Percentiles rank a stretch among this genome's conserved stretches.
These are phyloP conservation scores for Struthidea cinerea DNA, from an alignment of 2,113 vertebrate species.

Conservation along the genomic window DNA sequence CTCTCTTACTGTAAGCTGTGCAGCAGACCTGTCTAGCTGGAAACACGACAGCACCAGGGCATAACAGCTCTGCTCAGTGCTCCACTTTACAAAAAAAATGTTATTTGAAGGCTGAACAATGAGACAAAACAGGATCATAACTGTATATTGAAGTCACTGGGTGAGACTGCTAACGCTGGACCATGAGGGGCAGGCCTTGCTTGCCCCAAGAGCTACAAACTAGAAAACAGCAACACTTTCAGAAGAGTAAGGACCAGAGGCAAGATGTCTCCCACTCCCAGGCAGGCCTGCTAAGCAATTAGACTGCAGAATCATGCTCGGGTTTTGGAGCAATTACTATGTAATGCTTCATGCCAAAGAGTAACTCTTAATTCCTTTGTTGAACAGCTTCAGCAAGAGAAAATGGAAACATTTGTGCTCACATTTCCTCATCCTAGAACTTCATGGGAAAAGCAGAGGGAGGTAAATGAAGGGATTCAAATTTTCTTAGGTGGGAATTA, in stretches of 20 bases:
- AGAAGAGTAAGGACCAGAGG: not conserved
- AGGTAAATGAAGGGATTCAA: conserved; percentile 32
- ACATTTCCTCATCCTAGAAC: not conserved
- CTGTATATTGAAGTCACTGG: not conserved
- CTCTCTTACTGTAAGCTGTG: not conserved
- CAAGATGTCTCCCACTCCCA: not conserved
- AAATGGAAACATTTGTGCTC: conserved; percentile 17
- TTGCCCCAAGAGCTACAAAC: not conserved
- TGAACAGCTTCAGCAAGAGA: not conserved
- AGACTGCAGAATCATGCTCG: not conserved
- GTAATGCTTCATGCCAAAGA: not conserved
- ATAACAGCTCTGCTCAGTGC: not conserved
- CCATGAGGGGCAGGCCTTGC: not conserved
- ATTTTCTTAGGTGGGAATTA: conserved; percentile 25
- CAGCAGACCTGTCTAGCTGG: not conserved
- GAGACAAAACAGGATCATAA: not conserved
- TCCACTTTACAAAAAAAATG: not conserved
- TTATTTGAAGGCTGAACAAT: not conserved
- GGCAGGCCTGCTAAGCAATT: not conserved
- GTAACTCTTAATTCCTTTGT: not conserved
- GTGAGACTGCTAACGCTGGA: not conserved
- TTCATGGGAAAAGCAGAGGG: conserved; percentile 40
- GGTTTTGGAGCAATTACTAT: not conserved
- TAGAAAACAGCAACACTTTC: not conserved
- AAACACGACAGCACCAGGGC: accelerated